phyloP scores from a whole-genome alignment of 2,113 vertebrate species.

The Limnothrissa miodon region DNA sequence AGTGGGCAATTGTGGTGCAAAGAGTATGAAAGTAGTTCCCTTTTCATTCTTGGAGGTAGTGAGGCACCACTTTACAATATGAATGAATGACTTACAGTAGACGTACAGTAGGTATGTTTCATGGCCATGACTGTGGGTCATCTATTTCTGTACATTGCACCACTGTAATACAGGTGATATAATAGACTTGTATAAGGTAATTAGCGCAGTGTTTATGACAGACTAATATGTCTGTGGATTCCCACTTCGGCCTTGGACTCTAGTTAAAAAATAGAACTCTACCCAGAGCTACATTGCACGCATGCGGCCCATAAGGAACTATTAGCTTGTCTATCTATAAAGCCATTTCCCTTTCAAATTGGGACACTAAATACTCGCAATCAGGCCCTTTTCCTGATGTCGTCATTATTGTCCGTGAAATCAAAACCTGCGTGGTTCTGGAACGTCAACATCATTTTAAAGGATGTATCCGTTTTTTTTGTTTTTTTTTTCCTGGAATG shows the following conservation, averaged over 20 bases:
- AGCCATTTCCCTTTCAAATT: constrained; percentile 7
- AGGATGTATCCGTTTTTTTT: not conserved
- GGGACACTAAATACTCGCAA: constrained; percentile 22
- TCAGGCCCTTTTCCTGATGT: constrained; percentile 20
- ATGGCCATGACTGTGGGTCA: not conserved
- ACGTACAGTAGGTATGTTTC: not conserved
- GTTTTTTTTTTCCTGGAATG: not conserved
- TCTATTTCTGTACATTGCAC: not conserved
- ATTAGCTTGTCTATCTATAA: not conserved
- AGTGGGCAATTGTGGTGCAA: not conserved
- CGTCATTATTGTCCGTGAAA: constrained; percentile 24
- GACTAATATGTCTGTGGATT: not conserved
- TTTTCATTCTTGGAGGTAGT: not conserved
- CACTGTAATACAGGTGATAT: not conserved
- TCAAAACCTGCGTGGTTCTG: constrained; percentile 1
- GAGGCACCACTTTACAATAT: not conserved
- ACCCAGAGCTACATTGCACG: not conserved
- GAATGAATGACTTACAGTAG: not conserved
- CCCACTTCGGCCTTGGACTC: not conserved
- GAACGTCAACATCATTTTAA: constrained; percentile 40
- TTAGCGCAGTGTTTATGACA: not conserved
- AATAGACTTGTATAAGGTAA: not conserved
- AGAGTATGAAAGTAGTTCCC: not conserved
- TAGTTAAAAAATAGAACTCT: not conserved
- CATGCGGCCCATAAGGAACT: not conserved